Conservation (phyloP, 2,888 invertebrate species). For the Thera obeliscata region DNA sequence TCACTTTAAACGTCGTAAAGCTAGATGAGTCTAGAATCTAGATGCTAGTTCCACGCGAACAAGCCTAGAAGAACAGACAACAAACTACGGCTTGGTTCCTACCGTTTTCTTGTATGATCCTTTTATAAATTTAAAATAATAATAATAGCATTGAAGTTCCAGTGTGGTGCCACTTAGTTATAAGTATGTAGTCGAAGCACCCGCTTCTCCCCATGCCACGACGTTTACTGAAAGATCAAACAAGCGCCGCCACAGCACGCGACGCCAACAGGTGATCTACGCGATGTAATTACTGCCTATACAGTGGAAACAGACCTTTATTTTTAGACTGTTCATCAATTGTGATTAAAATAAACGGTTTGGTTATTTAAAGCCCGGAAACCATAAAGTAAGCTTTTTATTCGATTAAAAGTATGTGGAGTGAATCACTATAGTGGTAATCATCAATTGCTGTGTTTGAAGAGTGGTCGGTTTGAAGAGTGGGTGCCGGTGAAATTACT, state of each 20-base stretch:
- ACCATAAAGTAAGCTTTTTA: slow-evolving; percentile 1
- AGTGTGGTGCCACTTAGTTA: no score
- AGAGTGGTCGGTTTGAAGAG: no score
- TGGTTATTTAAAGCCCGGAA: slow-evolving; percentile 5
- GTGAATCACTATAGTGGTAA: not conserved
- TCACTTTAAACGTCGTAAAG: no score
- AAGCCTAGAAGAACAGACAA: no score
- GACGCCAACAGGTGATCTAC: slow-evolving; percentile 49
- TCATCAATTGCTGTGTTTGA: not conserved
- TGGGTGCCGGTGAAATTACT: no score
- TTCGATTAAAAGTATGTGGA: not conserved
- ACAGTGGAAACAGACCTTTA: slow-evolving; percentile 3
- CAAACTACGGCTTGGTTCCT: no score
- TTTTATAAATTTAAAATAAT: no score
- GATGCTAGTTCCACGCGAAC: no score
- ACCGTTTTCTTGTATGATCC: no score
- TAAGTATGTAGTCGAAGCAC: not conserved
- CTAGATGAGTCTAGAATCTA: no score
- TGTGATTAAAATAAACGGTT: slow-evolving; percentile 2
- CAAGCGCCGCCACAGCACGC: slow-evolving; percentile 42
- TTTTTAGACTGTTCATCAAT: slow-evolving; percentile 7
- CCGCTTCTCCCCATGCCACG: not conserved
- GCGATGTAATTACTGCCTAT: slow-evolving; percentile 2
- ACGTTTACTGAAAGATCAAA: slow-evolving; percentile 22
- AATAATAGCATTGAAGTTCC: no score